Evolutionary conservation across 64 coral and sea anemone species (phyloP), one percentile per base, ranked within the genome.

Genomic region (Porites lutea): DNA sequence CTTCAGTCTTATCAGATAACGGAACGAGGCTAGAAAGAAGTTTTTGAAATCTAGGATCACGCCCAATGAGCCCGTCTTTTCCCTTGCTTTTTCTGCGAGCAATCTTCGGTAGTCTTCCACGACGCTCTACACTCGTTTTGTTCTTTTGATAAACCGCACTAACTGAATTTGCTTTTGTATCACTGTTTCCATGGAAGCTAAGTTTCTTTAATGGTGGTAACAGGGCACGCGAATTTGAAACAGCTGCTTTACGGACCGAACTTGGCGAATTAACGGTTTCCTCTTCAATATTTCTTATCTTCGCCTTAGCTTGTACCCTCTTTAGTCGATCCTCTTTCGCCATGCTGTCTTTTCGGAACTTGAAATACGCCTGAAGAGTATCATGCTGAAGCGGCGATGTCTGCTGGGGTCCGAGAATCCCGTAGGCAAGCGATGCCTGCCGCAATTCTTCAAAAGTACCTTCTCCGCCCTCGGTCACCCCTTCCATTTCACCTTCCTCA

Each of bases 1-100:
- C 8, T 44, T 13, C 44, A 4, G 59, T 5, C 13, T 64, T 82
- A 6, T 65, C 19, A 5, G 43, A 20, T 4, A 67, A 23, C 18
- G 82, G 82, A 65, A 52, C 48, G 64, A 86, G 22, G 50, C 60
- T 9, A 18, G 82, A 86, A 11, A 86, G 45, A 54, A 86, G 82
- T 65, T 86, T 86, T 20, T 86, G 60, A 52, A 86, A 86, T 53
- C 82, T 69, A 14, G 82, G 59, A 86, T 86, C 82, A 13, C 49
- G 18, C 22, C 45, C 82, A 3, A 8, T 67, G 6, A 49, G 47
- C 43, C 3, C 46, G 4, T 86, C 48, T 86, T 13, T 67, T 82
- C 16, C 27, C 44, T 65, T 82, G 3, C 6, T 86, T 69, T 71
- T 65, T 43, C 48, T 86, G 6, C 65, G 60, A 16, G 19, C 22